Percentiles rank a stretch among this genome's conserved stretches.
These are phyloP conservation scores for Mayetiola destructor DNA, from an alignment of 2,888 invertebrate species.

Conservation along the genomic window DNA sequence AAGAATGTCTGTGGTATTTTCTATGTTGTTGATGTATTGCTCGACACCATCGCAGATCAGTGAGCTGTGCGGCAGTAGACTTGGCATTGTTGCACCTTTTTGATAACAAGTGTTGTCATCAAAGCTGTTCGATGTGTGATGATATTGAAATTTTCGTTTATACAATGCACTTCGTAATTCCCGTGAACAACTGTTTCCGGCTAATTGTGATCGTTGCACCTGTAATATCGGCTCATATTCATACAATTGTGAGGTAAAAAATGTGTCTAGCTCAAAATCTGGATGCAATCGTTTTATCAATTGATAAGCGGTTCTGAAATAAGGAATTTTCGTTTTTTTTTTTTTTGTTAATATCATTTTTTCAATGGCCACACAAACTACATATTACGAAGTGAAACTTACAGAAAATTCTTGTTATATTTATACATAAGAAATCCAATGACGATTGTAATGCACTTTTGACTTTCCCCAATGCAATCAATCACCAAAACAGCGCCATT, in stretches of 20 bases:
- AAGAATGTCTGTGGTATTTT: slow-evolving; percentile 1
- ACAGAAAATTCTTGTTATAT: slow-evolving; percentile 27
- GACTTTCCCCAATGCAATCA: slow-evolving; percentile 23
- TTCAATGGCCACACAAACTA: too few species aligned
- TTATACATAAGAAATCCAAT: slow-evolving; percentile 29
- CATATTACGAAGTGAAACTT: too few species aligned
- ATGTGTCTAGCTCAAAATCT: slow-evolving; percentile 27
- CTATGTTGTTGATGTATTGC: background rate
- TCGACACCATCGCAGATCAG: background rate
- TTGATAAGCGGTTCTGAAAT: slow-evolving; percentile 25
- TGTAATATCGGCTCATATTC: slow-evolving; percentile 29
- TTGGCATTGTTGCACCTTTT: background rate
- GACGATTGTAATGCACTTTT: slow-evolving; percentile 27
- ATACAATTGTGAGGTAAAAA: slow-evolving; percentile 27
- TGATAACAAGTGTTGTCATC: slow-evolving; percentile 19
- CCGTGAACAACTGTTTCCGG: slow-evolving; percentile 27
- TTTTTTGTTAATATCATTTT: too few species aligned
- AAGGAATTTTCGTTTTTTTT: too few species aligned
- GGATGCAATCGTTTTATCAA: slow-evolving; percentile 25
- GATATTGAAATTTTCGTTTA: slow-evolving; percentile 25
- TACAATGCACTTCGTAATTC: slow-evolving; percentile 24
- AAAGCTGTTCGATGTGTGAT: too few species aligned
- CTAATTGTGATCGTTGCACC: slow-evolving; percentile 25
- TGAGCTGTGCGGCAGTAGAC: slow-evolving; percentile 1
- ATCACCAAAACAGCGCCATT: slow-evolving; percentile 24